Conservation (phyloP, 2,113 vertebrate species). For the Terrapene triunguis region DNA sequence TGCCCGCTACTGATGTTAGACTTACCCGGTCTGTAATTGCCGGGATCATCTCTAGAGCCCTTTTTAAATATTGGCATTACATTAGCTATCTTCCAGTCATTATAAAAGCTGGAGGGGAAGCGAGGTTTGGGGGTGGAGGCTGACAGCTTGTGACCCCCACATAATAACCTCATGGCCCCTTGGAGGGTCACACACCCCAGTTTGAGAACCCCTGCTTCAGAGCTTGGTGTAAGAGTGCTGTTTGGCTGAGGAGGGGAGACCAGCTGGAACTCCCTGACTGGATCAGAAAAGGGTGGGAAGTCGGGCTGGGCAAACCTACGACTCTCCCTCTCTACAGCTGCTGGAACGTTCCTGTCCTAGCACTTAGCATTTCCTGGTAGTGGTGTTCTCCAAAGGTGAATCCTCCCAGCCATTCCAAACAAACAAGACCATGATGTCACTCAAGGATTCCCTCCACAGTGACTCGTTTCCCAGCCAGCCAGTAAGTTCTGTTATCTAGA, state of each 20-base stretch:
- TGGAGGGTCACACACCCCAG: too few relatives aligned
- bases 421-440: background rate
- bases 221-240: background rate
- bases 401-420: background rate
- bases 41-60: too few relatives aligned
- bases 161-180: too few relatives aligned
- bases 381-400: accelerated
- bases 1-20: too few relatives aligned
- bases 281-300: background rate
- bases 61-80: too few relatives aligned
- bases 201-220: background rate
- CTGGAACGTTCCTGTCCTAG: background rate
- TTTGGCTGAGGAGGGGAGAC: background rate
- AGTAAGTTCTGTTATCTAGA: background rate
- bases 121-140: too few relatives aligned
- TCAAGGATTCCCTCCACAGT: accelerated
- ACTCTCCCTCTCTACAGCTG: background rate
- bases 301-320: background rate
- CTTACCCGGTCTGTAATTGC: too few relatives aligned
- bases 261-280: background rate
- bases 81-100: too few relatives aligned
- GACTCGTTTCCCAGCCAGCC: accelerated
- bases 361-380: accelerated
- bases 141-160: too few relatives aligned
- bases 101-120: too few relatives aligned